These are phyloP conservation scores for Pammene fasciana DNA, from an alignment of 2,888 invertebrate species.

Conservation along the genomic window DNA sequence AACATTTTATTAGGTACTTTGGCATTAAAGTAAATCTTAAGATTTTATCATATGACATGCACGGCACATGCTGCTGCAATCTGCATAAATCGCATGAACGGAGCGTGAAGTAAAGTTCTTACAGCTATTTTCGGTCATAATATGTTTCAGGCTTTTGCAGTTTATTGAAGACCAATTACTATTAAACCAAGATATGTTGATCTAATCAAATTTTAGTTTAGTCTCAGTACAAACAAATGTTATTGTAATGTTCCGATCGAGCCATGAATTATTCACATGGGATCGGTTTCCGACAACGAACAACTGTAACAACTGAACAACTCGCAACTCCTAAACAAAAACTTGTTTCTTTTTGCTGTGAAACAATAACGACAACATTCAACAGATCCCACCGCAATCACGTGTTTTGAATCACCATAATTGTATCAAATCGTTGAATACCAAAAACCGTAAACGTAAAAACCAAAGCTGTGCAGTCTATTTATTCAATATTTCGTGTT, in stretches of 20 bases:
- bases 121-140: no score
- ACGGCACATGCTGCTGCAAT: no score
- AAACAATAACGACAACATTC: slow-evolving; percentile 32
- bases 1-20: no score
- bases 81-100: no score
- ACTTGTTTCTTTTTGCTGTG: slow-evolving; percentile 46
- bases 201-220: slow-evolving; percentile 10
- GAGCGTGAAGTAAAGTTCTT: no score
- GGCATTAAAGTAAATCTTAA: no score
- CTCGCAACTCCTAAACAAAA: slow-evolving; percentile 54
- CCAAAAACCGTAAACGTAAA: no score
- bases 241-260: slow-evolving; percentile 57
- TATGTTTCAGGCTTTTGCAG: no score
- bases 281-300: slow-evolving; percentile 57
- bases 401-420: slow-evolving; percentile 1
- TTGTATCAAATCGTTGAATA: neutral
- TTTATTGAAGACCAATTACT: no score
- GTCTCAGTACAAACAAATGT: slow-evolving; percentile 46
- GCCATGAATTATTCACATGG: slow-evolving; percentile 72
- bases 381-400: slow-evolving; percentile 13
- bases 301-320: slow-evolving; percentile 66
- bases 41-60: no score
- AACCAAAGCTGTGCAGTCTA: neutral
- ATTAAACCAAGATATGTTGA: no score
- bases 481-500: neutral